Evolutionary conservation across 2,888 invertebrate species (phyloP).

Genomic region (Anagyrus pseudococci): DNA sequence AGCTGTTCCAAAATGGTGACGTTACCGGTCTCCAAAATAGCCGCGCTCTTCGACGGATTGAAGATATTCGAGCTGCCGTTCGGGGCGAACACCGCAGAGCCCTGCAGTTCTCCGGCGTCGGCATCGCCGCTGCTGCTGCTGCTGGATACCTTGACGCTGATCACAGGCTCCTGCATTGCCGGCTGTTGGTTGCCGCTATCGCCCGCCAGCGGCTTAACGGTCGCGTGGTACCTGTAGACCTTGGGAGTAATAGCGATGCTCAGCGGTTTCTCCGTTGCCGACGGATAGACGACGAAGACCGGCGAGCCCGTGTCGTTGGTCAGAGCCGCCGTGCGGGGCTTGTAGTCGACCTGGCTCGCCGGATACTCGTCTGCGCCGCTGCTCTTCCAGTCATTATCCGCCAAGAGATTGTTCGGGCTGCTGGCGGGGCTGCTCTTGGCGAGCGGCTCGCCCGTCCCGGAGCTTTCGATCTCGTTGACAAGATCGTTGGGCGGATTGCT

Average conservation of each 20-base stretch:
- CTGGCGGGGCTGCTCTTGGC: not conserved
- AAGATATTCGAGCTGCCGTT: constrained; percentile 51
- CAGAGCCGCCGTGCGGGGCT: constrained; percentile 21
- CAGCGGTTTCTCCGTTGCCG: constrained; percentile 27
- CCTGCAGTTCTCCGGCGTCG: constrained; percentile 14
- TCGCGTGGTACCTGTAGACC: constrained; percentile 42
- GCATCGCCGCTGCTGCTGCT: not conserved
- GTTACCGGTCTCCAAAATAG: constrained; percentile 49
- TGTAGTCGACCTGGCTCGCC: constrained; percentile 11
- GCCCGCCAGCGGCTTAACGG: constrained; percentile 26
- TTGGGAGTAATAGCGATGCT: constrained; percentile 54
- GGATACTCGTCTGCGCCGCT: not conserved
- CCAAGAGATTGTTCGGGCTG: too few species aligned
- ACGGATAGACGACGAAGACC: constrained; percentile 35
- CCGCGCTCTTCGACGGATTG: constrained; percentile 51
- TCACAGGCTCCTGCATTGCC: constrained; percentile 50
- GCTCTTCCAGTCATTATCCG: not conserved
- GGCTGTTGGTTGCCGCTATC: constrained; percentile 43
- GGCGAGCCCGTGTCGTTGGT: constrained; percentile 29
- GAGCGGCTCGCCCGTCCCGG: constrained; percentile 1
- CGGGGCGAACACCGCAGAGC: constrained; percentile 45
- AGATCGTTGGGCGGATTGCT: not conserved
- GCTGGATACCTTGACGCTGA: constrained; percentile 40
- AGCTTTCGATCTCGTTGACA: constrained; percentile 31
- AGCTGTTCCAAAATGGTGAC: constrained; percentile 53